phyloP scores from a whole-genome alignment of 92 coral and sea anemone species.

The Porites lobata region DNA sequence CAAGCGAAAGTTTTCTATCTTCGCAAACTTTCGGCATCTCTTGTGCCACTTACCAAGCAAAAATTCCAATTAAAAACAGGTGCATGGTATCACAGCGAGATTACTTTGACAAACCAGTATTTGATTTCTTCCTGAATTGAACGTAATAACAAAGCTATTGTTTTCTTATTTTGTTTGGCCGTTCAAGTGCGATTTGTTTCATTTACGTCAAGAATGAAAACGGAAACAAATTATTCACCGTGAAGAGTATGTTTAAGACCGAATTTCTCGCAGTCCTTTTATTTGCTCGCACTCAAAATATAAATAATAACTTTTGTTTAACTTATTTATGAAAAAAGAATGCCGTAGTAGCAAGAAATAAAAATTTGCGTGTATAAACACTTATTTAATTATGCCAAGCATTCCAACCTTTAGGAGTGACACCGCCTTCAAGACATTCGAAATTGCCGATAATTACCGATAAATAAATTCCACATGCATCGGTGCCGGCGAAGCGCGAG shows the following conservation, averaged over 20 bases:
- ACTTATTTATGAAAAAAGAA: background rate
- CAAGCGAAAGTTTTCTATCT: background rate
- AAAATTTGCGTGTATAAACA: constrained; percentile 47
- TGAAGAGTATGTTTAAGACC: background rate
- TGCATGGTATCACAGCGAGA: constrained; percentile 13
- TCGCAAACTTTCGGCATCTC: background rate
- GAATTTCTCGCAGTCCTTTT: constrained; percentile 12
- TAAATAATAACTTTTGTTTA: background rate
- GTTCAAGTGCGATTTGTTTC: constrained; percentile 11
- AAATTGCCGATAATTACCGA: background rate
- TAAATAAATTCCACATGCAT: constrained; percentile 18
- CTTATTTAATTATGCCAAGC: constrained; percentile 39
- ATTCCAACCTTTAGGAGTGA: constrained; percentile 28
- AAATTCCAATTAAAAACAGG: constrained; percentile 30
- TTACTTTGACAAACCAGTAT: constrained; percentile 25
- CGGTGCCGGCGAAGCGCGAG: background rate
- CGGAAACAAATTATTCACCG: constrained; percentile 4
- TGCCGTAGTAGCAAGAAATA: constrained; percentile 4
- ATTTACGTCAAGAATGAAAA: constrained; percentile 1
- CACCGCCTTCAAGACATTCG: constrained; percentile 7
- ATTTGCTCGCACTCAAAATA: background rate
- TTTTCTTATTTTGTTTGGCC: constrained; percentile 24
- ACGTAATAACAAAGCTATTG: constrained; percentile 24
- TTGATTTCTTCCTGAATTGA: constrained; percentile 45
- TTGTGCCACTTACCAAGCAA: constrained; percentile 12